A percentile compares a stretch with the other conserved stretches of the same genome.
Evolutionary conservation across 2,113 vertebrate genomes (phyloP).

Genomic region (Aegithalos caudatus): DNA sequence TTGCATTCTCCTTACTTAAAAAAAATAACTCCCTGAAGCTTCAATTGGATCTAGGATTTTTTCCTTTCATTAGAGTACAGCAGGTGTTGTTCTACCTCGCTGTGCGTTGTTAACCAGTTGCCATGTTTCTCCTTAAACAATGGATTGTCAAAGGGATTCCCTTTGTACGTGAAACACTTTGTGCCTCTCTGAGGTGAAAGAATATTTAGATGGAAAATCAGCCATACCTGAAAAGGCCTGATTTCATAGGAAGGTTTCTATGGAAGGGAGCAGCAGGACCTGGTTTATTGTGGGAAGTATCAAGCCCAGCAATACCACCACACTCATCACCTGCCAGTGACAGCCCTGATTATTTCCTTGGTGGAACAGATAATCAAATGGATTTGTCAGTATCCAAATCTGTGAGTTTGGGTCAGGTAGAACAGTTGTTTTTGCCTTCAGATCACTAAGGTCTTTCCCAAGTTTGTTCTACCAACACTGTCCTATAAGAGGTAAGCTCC

Average conservation of each 20-base stretch:
- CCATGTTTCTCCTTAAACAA: background rate
- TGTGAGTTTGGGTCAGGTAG: background rate
- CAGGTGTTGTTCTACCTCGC: background rate
- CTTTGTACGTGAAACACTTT: background rate
- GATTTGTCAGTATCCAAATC: background rate
- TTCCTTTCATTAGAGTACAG: constrained; percentile 10
- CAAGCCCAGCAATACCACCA: background rate
- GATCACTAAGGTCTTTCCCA: background rate
- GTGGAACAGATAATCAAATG: background rate
- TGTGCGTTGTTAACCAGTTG: background rate
- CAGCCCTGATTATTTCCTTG: background rate
- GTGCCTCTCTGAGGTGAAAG: background rate
- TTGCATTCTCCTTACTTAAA: constrained; percentile 28
- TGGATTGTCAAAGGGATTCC: background rate
- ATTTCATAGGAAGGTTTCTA: background rate
- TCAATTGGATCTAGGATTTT: background rate
- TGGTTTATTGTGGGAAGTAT: background rate
- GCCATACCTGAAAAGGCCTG: background rate
- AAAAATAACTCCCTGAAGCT: constrained; percentile 45
- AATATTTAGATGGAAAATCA: background rate
- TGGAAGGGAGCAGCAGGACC: background rate
- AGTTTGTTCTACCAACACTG: background rate
- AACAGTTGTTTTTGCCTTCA: background rate
- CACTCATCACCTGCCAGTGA: background rate
- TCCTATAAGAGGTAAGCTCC: background rate